Evolutionary conservation across 2,888 invertebrate genomes (phyloP).

Genomic region (Alitta virens): DNA sequence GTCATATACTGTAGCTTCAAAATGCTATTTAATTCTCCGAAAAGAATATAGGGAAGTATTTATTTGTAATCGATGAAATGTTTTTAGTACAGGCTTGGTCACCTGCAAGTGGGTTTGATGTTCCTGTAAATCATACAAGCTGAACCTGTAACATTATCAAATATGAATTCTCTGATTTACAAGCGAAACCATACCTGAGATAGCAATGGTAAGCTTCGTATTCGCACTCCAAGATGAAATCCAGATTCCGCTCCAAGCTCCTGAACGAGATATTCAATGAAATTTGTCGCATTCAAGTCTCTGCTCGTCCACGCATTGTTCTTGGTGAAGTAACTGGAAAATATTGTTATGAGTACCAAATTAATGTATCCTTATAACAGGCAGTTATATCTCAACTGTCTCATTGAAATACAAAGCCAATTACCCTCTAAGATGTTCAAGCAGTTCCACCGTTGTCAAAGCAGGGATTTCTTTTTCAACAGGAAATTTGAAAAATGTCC

Average conservation of each 20-base stretch:
- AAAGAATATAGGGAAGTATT: no score
- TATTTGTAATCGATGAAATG: no score
- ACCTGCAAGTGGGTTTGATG: no score
- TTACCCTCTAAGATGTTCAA: conserved; percentile 32
- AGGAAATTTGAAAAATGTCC: conserved; percentile 46
- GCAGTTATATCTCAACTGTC: no score
- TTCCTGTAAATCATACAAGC: no score
- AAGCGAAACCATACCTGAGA: conserved; percentile 44
- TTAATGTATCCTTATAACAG: no score
- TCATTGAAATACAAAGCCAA: no score
- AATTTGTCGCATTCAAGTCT: conserved; percentile 36
- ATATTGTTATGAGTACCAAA: conserved; percentile 37
- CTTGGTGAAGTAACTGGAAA: conserved; percentile 37
- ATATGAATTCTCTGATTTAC: no score
- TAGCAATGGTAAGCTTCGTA: conserved; percentile 45
- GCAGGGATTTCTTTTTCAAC: conserved; percentile 40
- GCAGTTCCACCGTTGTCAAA: conserved; percentile 43
- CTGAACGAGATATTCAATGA: conserved; percentile 43
- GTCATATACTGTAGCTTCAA: no score
- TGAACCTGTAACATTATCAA: no score
- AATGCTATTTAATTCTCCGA: no score
- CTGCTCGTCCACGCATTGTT: conserved; percentile 41
- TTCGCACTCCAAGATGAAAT: conserved; percentile 45
- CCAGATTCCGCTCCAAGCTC: conserved; percentile 35
- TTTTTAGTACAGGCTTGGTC: no score